Evolutionary conservation across 2,797 vertebrate genomes (phyloP).

Genomic region (Adelosebastes latens): DNA sequence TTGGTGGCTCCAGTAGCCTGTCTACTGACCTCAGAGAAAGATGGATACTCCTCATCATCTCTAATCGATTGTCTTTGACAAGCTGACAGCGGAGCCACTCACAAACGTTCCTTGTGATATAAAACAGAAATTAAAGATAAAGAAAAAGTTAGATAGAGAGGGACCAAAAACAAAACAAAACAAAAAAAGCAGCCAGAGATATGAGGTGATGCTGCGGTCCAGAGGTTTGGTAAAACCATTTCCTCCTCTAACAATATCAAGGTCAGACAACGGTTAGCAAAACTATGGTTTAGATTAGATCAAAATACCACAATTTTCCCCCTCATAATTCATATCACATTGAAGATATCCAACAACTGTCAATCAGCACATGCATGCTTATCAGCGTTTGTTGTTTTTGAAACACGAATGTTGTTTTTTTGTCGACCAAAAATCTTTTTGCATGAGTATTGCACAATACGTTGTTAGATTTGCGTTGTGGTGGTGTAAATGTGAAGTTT

Average conservation of each 20-base stretch:
- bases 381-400: conserved; percentile 53
- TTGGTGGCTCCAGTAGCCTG: conserved; percentile 22
- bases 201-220: conserved; percentile 34
- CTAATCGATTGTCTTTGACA: conserved; percentile 28
- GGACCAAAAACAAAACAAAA: conserved; percentile 22
- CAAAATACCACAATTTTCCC: conserved; percentile 34
- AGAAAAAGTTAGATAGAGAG: conserved; percentile 11
- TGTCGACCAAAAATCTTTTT: conserved; percentile 22
- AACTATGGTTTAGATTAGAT: conserved; percentile 55
- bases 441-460: conserved; percentile 32
- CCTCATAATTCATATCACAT: conserved; percentile 39
- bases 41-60: conserved; percentile 18
- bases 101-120: conserved; percentile 25
- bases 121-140: conserved; percentile 6
- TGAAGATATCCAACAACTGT: conserved; percentile 45
- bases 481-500: conserved; percentile 10
- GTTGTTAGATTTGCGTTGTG: neutral
- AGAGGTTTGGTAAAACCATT: conserved; percentile 40
- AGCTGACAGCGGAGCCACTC: conserved; percentile 1
- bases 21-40: conserved; percentile 11
- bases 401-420: conserved; percentile 52
- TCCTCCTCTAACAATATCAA: conserved; percentile 43
- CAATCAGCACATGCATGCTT: conserved; percentile 36
- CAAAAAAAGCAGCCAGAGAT: conserved; percentile 25
- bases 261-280: conserved; percentile 55